Conservation (phyloP, 1,140 invertebrate genomes). For the Armadillidium nasatum region DNA sequence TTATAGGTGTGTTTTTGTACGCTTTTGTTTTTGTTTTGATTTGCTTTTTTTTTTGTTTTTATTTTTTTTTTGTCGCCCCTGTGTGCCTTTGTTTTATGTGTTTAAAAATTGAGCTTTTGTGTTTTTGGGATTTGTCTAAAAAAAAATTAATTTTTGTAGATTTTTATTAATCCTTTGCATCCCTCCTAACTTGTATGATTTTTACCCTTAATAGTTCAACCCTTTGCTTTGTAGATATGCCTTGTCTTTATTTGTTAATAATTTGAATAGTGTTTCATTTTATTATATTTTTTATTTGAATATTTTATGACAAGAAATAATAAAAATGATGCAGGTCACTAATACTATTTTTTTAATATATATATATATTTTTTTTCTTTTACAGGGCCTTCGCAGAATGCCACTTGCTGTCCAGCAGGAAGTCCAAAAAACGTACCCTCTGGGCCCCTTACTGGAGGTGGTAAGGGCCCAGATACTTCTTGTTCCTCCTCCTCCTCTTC, state of each 20-base stretch:
- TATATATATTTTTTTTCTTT: conserved; percentile 23
- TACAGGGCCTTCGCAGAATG: conserved; percentile 39
- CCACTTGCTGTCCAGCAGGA: conserved; percentile 66
- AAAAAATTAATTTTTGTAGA: too few relatives aligned
- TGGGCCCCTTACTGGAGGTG: conserved; percentile 89
- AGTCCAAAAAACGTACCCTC: conserved; percentile 93
- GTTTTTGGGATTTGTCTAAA: too few relatives aligned
- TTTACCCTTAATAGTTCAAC: too few relatives aligned
- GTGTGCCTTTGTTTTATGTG: not conserved
- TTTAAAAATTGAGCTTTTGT: not conserved
- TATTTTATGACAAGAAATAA: too few relatives aligned
- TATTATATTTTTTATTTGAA: too few relatives aligned
- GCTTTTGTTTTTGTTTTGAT: conserved; percentile 26
- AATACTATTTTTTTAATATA: too few relatives aligned
- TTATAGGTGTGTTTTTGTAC: conserved; percentile 42
- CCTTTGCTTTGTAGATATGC: too few relatives aligned
- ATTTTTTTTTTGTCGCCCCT: not conserved
- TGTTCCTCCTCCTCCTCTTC: conserved; percentile 44
- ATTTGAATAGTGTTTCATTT: too few relatives aligned
- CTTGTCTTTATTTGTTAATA: too few relatives aligned
- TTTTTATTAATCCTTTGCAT: too few relatives aligned
- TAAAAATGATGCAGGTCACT: too few relatives aligned
- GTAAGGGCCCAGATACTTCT: conserved; percentile 60
- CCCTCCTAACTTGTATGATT: too few relatives aligned
- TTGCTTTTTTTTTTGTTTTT: conserved; percentile 20